Base-by-base conservation (phyloP, 1,140 invertebrate species). In the Colletes latitarsis region DNA sequence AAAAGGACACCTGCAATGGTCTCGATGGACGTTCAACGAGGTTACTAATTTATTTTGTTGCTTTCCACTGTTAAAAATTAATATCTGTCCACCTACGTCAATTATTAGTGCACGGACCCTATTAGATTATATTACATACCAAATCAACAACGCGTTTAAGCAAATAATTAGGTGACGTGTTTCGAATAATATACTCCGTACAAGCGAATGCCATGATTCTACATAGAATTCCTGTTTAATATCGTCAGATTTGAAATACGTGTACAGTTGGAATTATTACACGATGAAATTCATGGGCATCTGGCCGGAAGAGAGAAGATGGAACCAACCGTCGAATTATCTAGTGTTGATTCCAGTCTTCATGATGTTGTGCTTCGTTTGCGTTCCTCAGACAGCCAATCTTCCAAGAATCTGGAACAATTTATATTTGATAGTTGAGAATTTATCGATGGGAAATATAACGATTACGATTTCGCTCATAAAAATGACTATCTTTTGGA, bases 401-500 rank as follows among this genome's bases (percentile, higher is more conserved):
- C 39, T 88, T 4, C 10, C 46, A 0, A 21, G 49, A 1, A 64
- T 85, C 3, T 77, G 55, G 60, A 41, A 57, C 3, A 67, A 88
- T 41, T 46, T 87, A 10, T 57, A 86, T 6, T 17, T 57, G 19
- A n/a, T 83, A 17, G 21, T 83, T 1, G 78, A 87, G 21, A 88
- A 88, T 41, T 53, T 88, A 0, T 77, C 83, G 0, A 49, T 73
- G 12, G 81, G 5, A 17, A 87, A 88, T 2, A 5, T 88, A 39
- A 60, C 81, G 0, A 52, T 85, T 43, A 68, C 64, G 0, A 68
- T 85, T 17, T 58, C 70, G 1, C 0, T 85, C 4, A 14, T 87
- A 15, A 88, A 88, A 14, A 69, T 62, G 1, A 39, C 78, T n/a
- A 49, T 57, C 5, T 71, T 88, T 10, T 88, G 83, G 81, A 19